Percentiles rank a stretch among this genome's conserved stretches.
These are phyloP conservation scores for Nyctibius bracteatus DNA, from an alignment of 2,113 vertebrate genomes.

Conservation along the genomic window DNA sequence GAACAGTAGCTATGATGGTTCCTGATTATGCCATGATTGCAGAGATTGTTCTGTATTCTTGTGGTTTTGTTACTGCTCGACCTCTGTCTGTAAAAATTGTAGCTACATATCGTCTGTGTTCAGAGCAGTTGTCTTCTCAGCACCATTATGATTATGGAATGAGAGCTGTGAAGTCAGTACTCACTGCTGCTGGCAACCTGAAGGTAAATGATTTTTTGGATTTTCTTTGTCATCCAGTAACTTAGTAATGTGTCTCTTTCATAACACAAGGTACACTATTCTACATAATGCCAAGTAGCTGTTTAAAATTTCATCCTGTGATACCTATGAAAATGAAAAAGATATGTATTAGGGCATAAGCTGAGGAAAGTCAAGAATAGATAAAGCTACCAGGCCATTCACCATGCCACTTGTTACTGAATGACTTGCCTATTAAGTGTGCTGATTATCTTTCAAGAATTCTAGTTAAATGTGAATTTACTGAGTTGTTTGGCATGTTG, in stretches of 20 bases:
- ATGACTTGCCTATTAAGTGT: fast-evolving
- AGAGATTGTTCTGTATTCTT: constrained; percentile 91
- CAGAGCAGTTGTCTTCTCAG: constrained; percentile 87
- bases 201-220: constrained; percentile 75
- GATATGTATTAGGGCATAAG: neutral
- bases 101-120: constrained; percentile 86
- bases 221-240: neutral
- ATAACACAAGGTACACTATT: neutral
- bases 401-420: neutral
- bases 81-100: constrained; percentile 89
- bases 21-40: constrained; percentile 93
- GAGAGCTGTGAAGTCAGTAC: constrained; percentile 90
- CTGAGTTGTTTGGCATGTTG: neutral
- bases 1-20: constrained; percentile 94
- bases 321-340: neutral
- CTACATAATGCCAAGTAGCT: neutral
- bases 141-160: constrained; percentile 92
- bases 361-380: neutral
- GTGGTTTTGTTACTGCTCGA: constrained; percentile 86
- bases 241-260: neutral
- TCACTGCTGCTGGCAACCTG: constrained; percentile 87
- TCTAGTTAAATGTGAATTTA: neutral
- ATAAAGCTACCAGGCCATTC: neutral
- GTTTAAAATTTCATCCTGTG: neutral
- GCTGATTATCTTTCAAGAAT: neutral